Percentiles rank a stretch among this genome's conserved stretches.
These are phyloP conservation scores for Pammene aurita DNA, from an alignment of 2,888 invertebrate species.

Conservation along the genomic window DNA sequence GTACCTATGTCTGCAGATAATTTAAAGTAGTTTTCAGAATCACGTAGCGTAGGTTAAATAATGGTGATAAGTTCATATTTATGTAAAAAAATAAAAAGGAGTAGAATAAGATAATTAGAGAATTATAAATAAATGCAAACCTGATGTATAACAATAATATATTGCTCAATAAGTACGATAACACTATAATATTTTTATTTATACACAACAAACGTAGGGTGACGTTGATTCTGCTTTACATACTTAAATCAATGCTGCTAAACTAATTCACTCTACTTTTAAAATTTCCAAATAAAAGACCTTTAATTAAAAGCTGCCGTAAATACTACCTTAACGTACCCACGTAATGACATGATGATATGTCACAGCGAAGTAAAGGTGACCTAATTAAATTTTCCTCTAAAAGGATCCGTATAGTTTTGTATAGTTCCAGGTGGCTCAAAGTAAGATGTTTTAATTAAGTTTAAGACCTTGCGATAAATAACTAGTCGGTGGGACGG, in stretches of 20 bases:
- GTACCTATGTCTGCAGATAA: too few relatives aligned
- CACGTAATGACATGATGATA: conserved; percentile 48
- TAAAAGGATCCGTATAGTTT: conserved; percentile 60
- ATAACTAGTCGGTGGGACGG: conserved; percentile 70
- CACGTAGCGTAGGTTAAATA: too few relatives aligned
- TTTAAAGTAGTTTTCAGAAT: too few relatives aligned
- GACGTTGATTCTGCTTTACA: too few relatives aligned
- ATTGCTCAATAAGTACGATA: too few relatives aligned
- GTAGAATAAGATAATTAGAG: too few relatives aligned
- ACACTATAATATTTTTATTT: too few relatives aligned
- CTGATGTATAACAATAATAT: too few relatives aligned
- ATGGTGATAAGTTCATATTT: too few relatives aligned
- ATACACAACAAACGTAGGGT: too few relatives aligned
- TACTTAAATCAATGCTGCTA: neutral
- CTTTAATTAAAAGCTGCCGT: conserved; percentile 18
- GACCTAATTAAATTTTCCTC: conserved; percentile 69
- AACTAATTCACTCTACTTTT: neutral
- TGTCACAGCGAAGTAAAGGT: conserved; percentile 51
- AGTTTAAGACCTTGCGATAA: conserved; percentile 79
- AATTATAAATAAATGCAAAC: too few relatives aligned
- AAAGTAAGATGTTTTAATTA: conserved; percentile 82
- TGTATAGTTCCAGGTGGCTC: conserved; percentile 59
- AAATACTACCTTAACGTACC: conserved; percentile 18
- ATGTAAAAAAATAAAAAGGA: too few relatives aligned
- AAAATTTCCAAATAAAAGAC: neutral